Evolutionary conservation across 2,888 invertebrate species (phyloP).

Genomic region (Cepaea hortensis): DNA sequence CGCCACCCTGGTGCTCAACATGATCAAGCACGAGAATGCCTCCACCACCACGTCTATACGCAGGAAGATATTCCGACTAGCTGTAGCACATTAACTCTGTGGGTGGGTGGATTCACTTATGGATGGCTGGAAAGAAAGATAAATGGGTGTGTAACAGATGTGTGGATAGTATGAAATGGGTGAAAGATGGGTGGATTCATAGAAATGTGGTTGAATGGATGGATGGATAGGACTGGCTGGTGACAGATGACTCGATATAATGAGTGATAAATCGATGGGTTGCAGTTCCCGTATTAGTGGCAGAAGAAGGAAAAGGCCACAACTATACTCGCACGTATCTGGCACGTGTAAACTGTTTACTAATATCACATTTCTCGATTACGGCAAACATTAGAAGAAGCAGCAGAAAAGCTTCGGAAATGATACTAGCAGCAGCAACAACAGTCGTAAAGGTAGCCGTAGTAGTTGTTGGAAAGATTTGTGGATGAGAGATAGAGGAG

Average conservation of each 20-base stretch:
- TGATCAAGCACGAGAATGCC: conserved; percentile 41
- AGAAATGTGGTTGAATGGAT: background rate
- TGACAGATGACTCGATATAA: background rate
- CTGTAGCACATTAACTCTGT: background rate
- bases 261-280: background rate
- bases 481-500: too few species aligned
- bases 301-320: background rate
- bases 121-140: background rate
- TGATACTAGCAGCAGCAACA: too few species aligned
- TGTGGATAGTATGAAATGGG: background rate
- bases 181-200: conserved; percentile 4
- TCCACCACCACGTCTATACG: conserved; percentile 37
- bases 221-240: background rate
- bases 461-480: too few species aligned
- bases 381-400: too few species aligned
- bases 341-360: too few species aligned
- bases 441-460: too few species aligned
- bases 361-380: too few species aligned
- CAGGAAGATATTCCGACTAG: conserved; percentile 9
- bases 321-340: too few species aligned
- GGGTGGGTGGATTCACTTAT: background rate
- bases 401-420: too few species aligned
- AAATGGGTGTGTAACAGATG: background rate
- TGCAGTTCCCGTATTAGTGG: background rate
- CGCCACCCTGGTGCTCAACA: conserved; percentile 54